Percentiles rank a stretch among this genome's conserved stretches.
These are phyloP conservation scores for Nymphalis polychloros DNA, from an alignment of 2,888 invertebrate genomes.

Conservation along the genomic window DNA sequence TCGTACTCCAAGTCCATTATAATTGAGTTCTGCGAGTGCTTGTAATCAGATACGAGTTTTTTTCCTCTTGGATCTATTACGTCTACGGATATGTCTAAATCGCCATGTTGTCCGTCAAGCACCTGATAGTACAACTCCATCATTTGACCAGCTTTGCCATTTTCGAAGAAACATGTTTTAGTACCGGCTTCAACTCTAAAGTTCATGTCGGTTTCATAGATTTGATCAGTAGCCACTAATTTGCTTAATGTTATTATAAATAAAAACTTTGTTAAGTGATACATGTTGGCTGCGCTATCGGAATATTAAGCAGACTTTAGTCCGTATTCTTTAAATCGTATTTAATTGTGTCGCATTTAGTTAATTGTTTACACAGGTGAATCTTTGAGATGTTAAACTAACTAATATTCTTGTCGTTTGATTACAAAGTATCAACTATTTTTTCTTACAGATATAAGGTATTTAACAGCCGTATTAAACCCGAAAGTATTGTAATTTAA, in stretches of 20 bases:
- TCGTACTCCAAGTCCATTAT: slow-evolving; percentile 80
- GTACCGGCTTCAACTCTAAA: slow-evolving; percentile 66
- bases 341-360: neutral
- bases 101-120: slow-evolving; percentile 91
- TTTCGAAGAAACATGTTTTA: slow-evolving; percentile 66
- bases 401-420: too few relatives aligned
- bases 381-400: too few relatives aligned
- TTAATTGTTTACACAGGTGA: neutral
- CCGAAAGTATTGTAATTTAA: too few relatives aligned
- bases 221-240: slow-evolving; percentile 45
- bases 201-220: slow-evolving; percentile 63
- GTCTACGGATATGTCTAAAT: slow-evolving; percentile 90
- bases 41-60: slow-evolving; percentile 84
- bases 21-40: slow-evolving; percentile 86
- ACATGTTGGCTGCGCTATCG: slow-evolving; percentile 14
- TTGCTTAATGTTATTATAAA: slow-evolving; percentile 31
- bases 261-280: slow-evolving; percentile 10
- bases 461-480: too few relatives aligned
- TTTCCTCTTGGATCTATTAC: slow-evolving; percentile 84
- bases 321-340: slow-evolving; percentile 1
- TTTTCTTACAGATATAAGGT: too few relatives aligned
- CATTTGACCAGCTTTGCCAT: slow-evolving; percentile 60
- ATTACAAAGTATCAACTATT: too few relatives aligned
- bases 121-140: slow-evolving; percentile 77
- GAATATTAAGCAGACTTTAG: neutral